A percentile compares a stretch with the other conserved stretches of the same genome.
phyloP scores from a whole-genome alignment of 2,113 vertebrate species.

The Lepisosteus osseus region DNA sequence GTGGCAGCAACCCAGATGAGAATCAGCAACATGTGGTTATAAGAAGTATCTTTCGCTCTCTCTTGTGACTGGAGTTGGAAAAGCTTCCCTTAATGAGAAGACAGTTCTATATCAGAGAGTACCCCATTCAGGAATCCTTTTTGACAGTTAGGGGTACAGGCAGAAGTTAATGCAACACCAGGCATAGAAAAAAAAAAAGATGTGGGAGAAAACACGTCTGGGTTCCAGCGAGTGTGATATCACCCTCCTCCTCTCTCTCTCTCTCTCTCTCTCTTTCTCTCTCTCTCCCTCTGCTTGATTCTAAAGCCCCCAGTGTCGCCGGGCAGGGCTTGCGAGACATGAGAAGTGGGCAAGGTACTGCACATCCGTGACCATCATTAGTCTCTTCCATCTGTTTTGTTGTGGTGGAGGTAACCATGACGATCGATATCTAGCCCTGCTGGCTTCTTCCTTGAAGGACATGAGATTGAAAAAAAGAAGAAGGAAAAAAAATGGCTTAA shows the following conservation, averaged over 20 bases:
- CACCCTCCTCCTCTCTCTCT: fast-evolving
- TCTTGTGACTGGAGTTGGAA: conserved; percentile 56
- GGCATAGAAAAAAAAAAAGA: conserved; percentile 29
- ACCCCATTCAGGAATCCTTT: conserved; percentile 47
- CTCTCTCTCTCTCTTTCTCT: background rate
- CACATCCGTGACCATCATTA: conserved; percentile 60
- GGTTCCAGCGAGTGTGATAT: conserved; percentile 11
- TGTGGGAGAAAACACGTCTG: conserved; percentile 28
- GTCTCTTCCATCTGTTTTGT: conserved; percentile 74
- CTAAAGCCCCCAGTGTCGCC: conserved; percentile 33
- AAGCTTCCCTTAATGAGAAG: conserved; percentile 26
- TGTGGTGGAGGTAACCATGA: conserved; percentile 80
- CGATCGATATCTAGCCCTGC: conserved; percentile 64
- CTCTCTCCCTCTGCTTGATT: conserved; percentile 10
- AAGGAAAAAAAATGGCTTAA: conserved; percentile 28
- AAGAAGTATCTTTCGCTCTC: conserved; percentile 49
- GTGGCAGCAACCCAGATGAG: conserved; percentile 41
- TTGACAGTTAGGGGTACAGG: conserved; percentile 33
- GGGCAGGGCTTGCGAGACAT: conserved; percentile 23
- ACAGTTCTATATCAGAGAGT: conserved; percentile 45
- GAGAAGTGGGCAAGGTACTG: conserved; percentile 46
- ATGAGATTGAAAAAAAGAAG: conserved; percentile 38
- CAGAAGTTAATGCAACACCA: conserved; percentile 34
- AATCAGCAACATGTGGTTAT: conserved; percentile 67
- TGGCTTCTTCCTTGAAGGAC: conserved; percentile 42